Percentiles rank a stretch among this genome's conserved stretches.
These are phyloP conservation scores for Macropus fuliginosus DNA, from an alignment of 2,797 vertebrate genomes.

Conservation along the genomic window DNA sequence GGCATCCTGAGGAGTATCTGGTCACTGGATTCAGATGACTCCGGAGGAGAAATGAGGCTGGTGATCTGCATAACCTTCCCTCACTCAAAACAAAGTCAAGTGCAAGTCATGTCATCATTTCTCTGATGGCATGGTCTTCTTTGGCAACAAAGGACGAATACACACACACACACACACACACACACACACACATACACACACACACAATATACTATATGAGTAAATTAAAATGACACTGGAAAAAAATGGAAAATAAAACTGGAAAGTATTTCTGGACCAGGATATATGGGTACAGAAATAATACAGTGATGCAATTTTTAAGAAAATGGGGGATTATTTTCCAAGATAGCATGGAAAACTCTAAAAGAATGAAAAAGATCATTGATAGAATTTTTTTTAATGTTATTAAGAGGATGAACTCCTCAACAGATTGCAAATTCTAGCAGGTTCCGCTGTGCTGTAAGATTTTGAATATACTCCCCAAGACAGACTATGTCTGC, in stretches of 20 bases:
- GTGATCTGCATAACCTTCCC: no score
- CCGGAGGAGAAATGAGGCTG: no score
- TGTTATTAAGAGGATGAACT: background rate
- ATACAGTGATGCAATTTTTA: background rate
- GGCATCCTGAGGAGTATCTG: no score
- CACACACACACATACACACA: no score
- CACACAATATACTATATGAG: background rate
- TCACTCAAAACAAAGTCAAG: no score
- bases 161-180: no score
- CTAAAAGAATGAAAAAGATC: background rate
- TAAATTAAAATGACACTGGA: background rate
- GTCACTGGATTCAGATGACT: no score
- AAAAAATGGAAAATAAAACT: background rate
- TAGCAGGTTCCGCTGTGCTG: background rate
- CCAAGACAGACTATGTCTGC: background rate
- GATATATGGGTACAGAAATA: background rate
- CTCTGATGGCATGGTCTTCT: no score
- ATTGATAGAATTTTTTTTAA: background rate
- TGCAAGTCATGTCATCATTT: no score
- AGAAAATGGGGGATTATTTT: background rate
- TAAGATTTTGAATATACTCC: background rate
- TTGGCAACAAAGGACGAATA: no score
- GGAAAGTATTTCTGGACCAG: background rate
- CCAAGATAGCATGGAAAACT: background rate
- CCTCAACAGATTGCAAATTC: background rate